A percentile compares a stretch with the other conserved stretches of the same genome.
Conservation (phyloP, 2,113 vertebrate species). For the Cacatua alba region DNA sequence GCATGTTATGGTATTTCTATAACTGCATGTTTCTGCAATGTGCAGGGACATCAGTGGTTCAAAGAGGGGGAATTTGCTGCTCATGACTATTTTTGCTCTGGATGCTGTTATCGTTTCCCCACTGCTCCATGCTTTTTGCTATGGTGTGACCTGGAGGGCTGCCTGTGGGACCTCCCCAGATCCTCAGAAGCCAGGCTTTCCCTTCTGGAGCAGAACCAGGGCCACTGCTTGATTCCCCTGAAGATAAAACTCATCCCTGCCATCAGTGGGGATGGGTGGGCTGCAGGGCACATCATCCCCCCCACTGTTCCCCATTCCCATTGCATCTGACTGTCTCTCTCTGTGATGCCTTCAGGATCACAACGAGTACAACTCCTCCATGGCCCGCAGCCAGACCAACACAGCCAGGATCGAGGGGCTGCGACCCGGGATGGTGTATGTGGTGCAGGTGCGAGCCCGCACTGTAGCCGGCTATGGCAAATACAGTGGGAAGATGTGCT, state of each 20-base stretch:
- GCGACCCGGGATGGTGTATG: constrained; percentile 90
- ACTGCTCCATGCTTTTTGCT: not conserved
- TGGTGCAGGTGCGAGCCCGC: constrained; percentile 95
- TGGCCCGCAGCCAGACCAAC: constrained; percentile 93
- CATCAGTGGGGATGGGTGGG: accelerated
- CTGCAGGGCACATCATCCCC: accelerated
- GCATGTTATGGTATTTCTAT: accelerated
- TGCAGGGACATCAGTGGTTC: not conserved
- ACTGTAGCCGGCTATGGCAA: constrained; percentile 97
- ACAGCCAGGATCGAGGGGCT: constrained; percentile 90
- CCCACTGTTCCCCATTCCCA: accelerated
- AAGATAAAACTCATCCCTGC: not conserved
- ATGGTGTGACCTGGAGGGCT: not conserved
- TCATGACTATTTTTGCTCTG: not conserved
- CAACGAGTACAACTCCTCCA: constrained; percentile 93
- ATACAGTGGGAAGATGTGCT: constrained; percentile 99
- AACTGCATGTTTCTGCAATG: not conserved
- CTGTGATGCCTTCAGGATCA: constrained; percentile 81
- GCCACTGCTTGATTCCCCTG: not conserved
- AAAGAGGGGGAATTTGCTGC: not conserved
- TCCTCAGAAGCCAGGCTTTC: not conserved
- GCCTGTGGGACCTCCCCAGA: not conserved
- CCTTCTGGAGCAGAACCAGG: not conserved
- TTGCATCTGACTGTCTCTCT: not conserved
- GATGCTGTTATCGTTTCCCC: not conserved